Evolutionary conservation across 2,113 vertebrate species (phyloP).

Genomic region (Colaptes auratus): DNA sequence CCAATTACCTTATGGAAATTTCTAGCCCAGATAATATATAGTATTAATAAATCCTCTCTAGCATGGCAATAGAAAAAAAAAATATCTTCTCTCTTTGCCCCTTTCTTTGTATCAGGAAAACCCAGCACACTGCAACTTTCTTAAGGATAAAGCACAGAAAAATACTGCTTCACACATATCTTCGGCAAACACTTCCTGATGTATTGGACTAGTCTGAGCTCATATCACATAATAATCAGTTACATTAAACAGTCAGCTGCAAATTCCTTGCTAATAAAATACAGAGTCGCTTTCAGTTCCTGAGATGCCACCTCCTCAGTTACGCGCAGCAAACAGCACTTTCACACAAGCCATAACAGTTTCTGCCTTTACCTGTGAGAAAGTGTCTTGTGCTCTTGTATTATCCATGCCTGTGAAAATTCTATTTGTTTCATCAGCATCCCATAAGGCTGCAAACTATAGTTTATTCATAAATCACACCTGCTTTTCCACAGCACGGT

Average conservation of each 20-base stretch:
- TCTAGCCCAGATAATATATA: neutral
- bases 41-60: conserved; percentile 31
- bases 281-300: neutral
- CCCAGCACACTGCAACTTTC: neutral
- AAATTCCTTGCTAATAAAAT: neutral
- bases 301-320: neutral
- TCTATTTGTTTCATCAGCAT: neutral
- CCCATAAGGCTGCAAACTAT: neutral
- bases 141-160: neutral
- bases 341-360: neutral
- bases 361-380: conserved; percentile 63
- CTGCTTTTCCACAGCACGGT: neutral
- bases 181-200: neutral
- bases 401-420: neutral
- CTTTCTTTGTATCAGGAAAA: neutral
- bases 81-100: neutral
- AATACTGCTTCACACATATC: neutral
- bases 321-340: neutral
- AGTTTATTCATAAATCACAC: neutral
- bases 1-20: conserved; percentile 55
- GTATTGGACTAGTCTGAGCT: neutral
- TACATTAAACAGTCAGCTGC: neutral
- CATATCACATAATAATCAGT: neutral
- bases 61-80: neutral
- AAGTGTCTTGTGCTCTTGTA: neutral